Percentiles rank a stretch among this genome's conserved stretches.
These are phyloP conservation scores for Amazona vittata DNA, from an alignment of 2,113 vertebrate species.

Conservation along the genomic window DNA sequence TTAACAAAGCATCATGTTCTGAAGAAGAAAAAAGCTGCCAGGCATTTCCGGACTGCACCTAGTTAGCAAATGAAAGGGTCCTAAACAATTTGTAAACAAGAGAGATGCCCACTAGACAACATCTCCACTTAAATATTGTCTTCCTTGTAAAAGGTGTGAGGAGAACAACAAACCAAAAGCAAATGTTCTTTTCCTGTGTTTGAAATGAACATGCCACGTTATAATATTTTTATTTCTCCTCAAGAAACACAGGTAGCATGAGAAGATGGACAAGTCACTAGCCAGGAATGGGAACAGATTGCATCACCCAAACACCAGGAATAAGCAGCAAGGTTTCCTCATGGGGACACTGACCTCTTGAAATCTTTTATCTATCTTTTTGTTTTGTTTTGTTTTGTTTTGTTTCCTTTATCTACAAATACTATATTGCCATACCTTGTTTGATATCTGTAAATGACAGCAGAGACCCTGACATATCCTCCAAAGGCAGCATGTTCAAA, in stretches of 20 bases:
- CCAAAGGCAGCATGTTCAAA: background rate
- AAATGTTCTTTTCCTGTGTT: background rate
- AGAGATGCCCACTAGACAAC: background rate
- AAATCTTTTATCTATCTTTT: background rate
- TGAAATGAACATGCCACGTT: background rate
- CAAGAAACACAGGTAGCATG: background rate
- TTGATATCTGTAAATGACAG: background rate
- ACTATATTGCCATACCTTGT: background rate
- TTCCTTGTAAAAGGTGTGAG: background rate
- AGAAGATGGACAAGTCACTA: background rate
- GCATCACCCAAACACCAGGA: background rate
- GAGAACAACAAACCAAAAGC: background rate
- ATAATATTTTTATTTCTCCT: background rate
- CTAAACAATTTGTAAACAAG: background rate
- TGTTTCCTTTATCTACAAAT: background rate
- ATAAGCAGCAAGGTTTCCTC: slow-evolving; percentile 1
- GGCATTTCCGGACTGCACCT: background rate
- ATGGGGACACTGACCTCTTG: background rate
- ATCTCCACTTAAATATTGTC: background rate
- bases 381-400: too few species aligned
- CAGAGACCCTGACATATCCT: background rate
- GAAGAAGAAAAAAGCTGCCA: background rate
- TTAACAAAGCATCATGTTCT: background rate
- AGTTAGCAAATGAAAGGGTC: background rate
- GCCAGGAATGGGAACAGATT: background rate